Evolutionary conservation across 2,113 vertebrate genomes (phyloP), one percentile per base, ranked within the genome.

Genomic region (Phrynosoma blainvillii): DNA sequence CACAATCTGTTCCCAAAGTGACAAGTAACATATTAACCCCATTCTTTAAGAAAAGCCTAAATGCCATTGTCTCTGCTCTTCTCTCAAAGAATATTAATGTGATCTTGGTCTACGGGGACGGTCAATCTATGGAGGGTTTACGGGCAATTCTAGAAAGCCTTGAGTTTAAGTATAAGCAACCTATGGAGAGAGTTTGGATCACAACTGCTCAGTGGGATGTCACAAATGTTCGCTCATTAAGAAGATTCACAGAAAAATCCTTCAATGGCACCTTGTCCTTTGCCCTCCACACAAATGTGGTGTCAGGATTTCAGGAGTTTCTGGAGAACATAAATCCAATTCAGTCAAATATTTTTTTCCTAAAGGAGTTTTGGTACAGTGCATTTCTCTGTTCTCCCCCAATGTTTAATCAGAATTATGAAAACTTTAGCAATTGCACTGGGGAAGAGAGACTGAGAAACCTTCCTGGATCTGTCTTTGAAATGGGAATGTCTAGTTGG

Each of bases 21-120:
- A 78, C 7, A 42, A 16, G 14, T 52, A 32, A 14, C 6, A 5
- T 30, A 6, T 7, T 0, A 9, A 32, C 4, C 2, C 1, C 11
- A 56, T 54, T 18, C 6, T n/a, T 52, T 0, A 1, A 14, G 13
- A 2, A 32, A n/a, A 30, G 21, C 2, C 1, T n/a, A 2, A 25
- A 12, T 11, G 5, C 1, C 27, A 32, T 73, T 36, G 16, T 18
- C 32, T 20, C 32, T 3, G 4, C 16, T 78, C 76, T 82, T 12
- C 6, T 2, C 1, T 1, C 21, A 20, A 68, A 10, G 4, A 68
- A 68, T 7, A 14, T 9, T 3, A 82, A 68, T 68, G 80, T 82
- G 6, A 68, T 68, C 12, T 11, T 82, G 8, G 23, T 30, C 36
- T 68, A 82, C 47, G 80, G 80, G 16, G 36, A 82, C 2, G 5